Evolutionary conservation across 2,113 vertebrate species (phyloP).

Genomic region (Ranitomeya imitator): DNA sequence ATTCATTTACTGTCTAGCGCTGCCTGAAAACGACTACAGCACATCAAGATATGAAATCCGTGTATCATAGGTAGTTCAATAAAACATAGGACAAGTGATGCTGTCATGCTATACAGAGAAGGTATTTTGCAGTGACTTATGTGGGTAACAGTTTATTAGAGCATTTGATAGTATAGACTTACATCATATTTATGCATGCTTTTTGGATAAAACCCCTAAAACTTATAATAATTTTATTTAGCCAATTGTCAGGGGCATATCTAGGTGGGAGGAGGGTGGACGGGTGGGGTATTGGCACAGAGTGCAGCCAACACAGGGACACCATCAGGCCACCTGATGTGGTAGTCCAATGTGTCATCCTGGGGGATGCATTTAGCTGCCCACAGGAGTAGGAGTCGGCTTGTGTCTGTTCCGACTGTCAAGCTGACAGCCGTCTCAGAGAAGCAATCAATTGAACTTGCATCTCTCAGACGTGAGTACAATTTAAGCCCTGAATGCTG

Average conservation of each 20-base stretch:
- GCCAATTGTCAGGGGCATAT: background rate
- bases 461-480: too few species aligned
- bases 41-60: background rate
- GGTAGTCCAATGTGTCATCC: too few species aligned
- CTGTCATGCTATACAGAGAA: background rate
- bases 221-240: background rate
- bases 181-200: background rate
- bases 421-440: too few species aligned
- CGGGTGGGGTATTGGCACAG: too few species aligned
- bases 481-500: too few species aligned
- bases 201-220: background rate
- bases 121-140: background rate
- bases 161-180: background rate
- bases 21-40: background rate
- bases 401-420: too few species aligned
- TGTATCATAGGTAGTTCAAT: background rate
- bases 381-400: too few species aligned
- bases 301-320: too few species aligned
- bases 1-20: slow-evolving; percentile 9
- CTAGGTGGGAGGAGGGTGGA: too few species aligned
- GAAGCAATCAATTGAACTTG: too few species aligned
- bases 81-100: background rate
- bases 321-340: too few species aligned
- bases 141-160: background rate
- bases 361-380: too few species aligned